Conservation (phyloP, 2,113 vertebrate species). For the Nycticryphes semicollaris region DNA sequence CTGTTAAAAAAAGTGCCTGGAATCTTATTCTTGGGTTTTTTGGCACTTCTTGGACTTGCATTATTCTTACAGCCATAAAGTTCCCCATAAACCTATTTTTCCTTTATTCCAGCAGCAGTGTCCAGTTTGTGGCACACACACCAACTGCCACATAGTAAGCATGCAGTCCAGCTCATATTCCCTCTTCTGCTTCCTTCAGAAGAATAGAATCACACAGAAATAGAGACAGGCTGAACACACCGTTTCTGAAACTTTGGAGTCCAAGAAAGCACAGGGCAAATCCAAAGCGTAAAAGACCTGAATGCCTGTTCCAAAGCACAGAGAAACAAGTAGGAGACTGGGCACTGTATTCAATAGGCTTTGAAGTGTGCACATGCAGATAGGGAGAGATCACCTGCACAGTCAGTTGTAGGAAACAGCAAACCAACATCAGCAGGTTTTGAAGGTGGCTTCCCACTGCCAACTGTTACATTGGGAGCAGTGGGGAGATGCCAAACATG, state of each 20-base stretch:
- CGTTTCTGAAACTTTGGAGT: neutral
- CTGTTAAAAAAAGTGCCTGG: neutral
- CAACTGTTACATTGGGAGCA: neutral
- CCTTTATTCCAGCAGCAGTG: neutral
- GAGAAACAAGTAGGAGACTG: neutral
- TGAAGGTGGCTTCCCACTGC: neutral
- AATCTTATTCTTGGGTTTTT: conserved; percentile 28
- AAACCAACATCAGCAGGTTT: neutral
- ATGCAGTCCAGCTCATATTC: neutral
- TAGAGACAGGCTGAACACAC: neutral
- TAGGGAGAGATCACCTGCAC: neutral
- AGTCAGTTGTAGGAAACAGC: neutral
- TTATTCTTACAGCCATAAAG: neutral
- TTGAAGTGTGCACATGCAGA: neutral
- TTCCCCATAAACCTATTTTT: conserved; percentile 21
- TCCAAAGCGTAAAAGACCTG: too few relatives aligned
- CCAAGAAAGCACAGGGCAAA: neutral
- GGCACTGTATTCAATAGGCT: neutral
- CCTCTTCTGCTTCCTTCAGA: neutral
- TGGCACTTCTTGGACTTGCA: neutral
- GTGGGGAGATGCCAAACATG: neutral
- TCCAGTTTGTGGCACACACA: neutral
- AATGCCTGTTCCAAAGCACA: neutral
- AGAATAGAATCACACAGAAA: conserved; percentile 13
- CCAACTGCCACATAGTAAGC: conserved; percentile 41